Evolutionary conservation across 2,888 invertebrate genomes (phyloP), one percentile per base, ranked within the genome.

Genomic region (Athalia rosae): DNA sequence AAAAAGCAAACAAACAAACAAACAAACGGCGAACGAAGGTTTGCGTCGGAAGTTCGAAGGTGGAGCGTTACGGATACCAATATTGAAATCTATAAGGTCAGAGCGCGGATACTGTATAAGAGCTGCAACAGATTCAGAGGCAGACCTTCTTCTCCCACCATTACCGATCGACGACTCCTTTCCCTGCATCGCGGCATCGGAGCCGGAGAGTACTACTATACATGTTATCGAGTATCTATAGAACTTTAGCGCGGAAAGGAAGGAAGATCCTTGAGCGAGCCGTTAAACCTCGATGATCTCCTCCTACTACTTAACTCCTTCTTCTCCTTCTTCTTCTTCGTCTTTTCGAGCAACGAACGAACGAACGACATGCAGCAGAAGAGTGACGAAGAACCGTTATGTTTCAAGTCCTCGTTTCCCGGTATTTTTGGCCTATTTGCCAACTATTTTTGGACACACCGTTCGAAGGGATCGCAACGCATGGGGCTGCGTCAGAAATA

Each of bases 341-440:
- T 43, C 5, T 41, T 64, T 41, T 64, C 9, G 8, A 8, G 61
- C 15, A 53, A 15, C 61, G 61, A 9, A 13, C 61, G 61, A 9
- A 13, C 43, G 11, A 41, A 61, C 4, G 11, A 56, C 8, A 61
- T 28, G 7, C 8, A 28, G 7, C n/a, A 43, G 41, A 62, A 3
- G 15, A 62, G 5, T 28, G 8, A 69, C 28, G 9, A 56, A 11
- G 50, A 45, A 73, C 73, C 73, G 73, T 73, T 73, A 45, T 11
- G 41, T 69, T 69, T 41, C 13, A 45, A 59, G 59, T 59, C 59
- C 28, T 59, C 45, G 50, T 61, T 64, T 15, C 11, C 13, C 8
- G 43, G 41, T 61, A 61, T 74, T 50, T 61, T 74, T n/a, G 48
- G 15, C 74, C 62, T 62, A 74, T 62, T 74, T 62, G 74, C 62